phyloP scores from a whole-genome alignment of 2,888 invertebrate species.

The Agrochola lychnidis region DNA sequence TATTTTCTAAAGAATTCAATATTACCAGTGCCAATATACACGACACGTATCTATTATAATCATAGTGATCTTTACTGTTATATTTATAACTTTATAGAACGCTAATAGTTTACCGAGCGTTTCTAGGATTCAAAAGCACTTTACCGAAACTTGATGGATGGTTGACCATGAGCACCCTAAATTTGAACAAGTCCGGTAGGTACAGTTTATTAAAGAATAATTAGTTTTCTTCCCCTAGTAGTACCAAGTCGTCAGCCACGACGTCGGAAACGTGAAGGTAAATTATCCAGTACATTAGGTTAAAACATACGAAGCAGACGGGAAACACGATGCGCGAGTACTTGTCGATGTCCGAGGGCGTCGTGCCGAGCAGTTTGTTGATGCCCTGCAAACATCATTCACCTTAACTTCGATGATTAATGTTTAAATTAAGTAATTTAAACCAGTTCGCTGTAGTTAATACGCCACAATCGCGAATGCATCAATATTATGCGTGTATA shows the following conservation, averaged over 20 bases:
- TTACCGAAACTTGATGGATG: slow-evolving; percentile 65
- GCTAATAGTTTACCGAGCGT: slow-evolving; percentile 64
- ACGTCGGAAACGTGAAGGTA: slow-evolving; percentile 98
- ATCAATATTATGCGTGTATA: slow-evolving; percentile 6
- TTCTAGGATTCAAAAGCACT: slow-evolving; percentile 65
- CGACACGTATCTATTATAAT: slow-evolving; percentile 60
- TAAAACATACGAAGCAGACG: slow-evolving; percentile 99
- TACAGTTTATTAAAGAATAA: slow-evolving; percentile 35
- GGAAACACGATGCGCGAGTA: slow-evolving; percentile 99
- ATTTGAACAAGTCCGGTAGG: slow-evolving; percentile 58
- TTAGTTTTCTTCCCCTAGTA: slow-evolving; percentile 91
- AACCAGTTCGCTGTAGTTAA: slow-evolving; percentile 40
- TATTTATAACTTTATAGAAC: slow-evolving; percentile 60
- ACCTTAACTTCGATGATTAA: slow-evolving; percentile 71
- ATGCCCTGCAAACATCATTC: slow-evolving; percentile 91
- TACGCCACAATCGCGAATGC: slow-evolving; percentile 48
- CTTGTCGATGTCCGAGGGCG: slow-evolving; percentile 99
- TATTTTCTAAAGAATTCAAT: slow-evolving; percentile 63
- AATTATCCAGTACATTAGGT: slow-evolving; percentile 99
- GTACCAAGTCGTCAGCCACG: slow-evolving; percentile 97
- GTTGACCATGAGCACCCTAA: slow-evolving; percentile 67
- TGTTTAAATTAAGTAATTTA: slow-evolving; percentile 8
- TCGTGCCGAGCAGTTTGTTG: slow-evolving; percentile 97
- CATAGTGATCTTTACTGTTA: slow-evolving; percentile 61
- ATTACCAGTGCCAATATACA: slow-evolving; percentile 68